Conservation (phyloP, 2,888 invertebrate genomes). For the Standfussiana lucernea region DNA sequence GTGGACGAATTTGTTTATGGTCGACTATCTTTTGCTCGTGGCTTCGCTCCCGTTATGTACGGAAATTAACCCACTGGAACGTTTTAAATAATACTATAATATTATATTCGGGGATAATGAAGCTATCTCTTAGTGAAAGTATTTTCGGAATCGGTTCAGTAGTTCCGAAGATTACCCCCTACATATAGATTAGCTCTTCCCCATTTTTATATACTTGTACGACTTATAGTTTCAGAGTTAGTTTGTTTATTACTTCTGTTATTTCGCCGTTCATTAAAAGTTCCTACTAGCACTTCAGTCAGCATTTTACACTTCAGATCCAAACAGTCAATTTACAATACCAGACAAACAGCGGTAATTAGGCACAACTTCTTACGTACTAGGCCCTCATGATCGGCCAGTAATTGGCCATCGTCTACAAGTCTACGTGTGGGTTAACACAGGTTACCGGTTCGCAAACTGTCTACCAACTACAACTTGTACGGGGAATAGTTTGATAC, state of each 20-base stretch:
- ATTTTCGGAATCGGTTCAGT: too few relatives aligned
- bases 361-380: slow-evolving; percentile 7
- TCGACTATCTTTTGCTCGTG: too few relatives aligned
- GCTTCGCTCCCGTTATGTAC: too few relatives aligned
- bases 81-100: too few relatives aligned
- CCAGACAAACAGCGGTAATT: neutral
- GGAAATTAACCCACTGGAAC: too few relatives aligned
- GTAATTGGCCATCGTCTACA: slow-evolving; percentile 41
- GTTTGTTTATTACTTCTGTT: neutral
- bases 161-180: too few relatives aligned
- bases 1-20: neutral
- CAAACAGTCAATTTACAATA: neutral
- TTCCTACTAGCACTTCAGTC: neutral
- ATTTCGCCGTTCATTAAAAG: neutral
- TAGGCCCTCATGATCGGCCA: slow-evolving; percentile 24
- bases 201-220: neutral
- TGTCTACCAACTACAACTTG: slow-evolving; percentile 35
- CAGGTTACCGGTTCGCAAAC: slow-evolving; percentile 34
- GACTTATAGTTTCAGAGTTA: neutral
- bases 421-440: slow-evolving; percentile 30
- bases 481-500: slow-evolving; percentile 22
- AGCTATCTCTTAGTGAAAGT: too few relatives aligned
- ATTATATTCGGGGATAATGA: too few relatives aligned
- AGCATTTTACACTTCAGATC: neutral
- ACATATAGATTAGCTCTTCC: neutral